These are phyloP conservation scores for Apteryx mantelli DNA, from an alignment of 2,113 vertebrate species.

Conservation along the genomic window DNA sequence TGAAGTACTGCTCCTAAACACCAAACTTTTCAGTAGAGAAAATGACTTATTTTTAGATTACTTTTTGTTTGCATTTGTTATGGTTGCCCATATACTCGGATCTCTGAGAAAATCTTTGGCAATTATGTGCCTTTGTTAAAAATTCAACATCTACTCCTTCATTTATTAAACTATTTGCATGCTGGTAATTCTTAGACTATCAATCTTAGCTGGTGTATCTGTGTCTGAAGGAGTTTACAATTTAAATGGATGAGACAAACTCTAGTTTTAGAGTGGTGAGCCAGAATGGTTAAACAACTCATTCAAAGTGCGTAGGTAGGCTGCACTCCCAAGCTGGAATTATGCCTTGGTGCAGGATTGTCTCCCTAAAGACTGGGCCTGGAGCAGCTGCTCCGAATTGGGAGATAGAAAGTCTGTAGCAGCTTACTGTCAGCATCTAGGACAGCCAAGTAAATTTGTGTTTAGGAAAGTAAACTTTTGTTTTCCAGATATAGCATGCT, in stretches of 20 bases:
- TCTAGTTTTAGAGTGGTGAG: neutral
- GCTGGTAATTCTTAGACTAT: neutral
- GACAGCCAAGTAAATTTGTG: no score
- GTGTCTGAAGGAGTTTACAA: no score
- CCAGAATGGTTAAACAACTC: neutral
- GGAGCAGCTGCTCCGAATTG: no score
- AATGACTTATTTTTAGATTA: neutral
- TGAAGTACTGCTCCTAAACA: neutral
- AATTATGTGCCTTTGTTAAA: neutral
- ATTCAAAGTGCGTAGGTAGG: no score
- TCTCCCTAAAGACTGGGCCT: no score
- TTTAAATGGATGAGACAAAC: neutral
- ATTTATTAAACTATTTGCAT: neutral
- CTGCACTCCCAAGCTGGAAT: no score
- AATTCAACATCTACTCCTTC: neutral
- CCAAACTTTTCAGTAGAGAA: neutral
- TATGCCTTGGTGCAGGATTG: neutral
- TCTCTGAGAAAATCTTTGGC: neutral
- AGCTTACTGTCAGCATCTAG: no score
- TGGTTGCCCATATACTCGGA: neutral
- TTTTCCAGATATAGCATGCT: no score
- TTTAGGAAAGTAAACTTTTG: no score
- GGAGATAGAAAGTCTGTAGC: no score
- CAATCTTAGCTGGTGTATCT: no score
- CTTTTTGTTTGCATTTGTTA: neutral